A percentile compares a stretch with the other conserved stretches of the same genome.
Conservation (phyloP, 2,113 vertebrate genomes). For the Gulo gulo region DNA sequence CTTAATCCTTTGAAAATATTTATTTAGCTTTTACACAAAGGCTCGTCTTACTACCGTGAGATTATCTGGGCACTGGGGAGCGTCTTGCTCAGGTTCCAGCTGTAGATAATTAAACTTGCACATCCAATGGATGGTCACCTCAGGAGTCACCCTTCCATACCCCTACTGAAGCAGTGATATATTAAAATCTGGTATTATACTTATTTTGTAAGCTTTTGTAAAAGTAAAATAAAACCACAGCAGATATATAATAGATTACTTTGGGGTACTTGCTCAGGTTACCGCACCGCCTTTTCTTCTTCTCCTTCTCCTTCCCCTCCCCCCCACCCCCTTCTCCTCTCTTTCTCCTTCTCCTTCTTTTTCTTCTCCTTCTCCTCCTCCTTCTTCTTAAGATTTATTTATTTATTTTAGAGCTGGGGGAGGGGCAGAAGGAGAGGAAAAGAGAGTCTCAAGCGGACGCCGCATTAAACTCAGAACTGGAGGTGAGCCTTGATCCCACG, state of each 20-base stretch:
- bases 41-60: constrained; percentile 22
- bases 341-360: too few relatives aligned
- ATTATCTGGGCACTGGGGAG: not conserved
- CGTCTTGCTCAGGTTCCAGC: not conserved
- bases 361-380: not conserved
- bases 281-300: not conserved
- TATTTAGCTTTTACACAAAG: constrained; percentile 42
- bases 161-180: not conserved
- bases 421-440: not conserved
- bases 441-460: not conserved
- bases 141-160: not conserved
- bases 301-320: not conserved
- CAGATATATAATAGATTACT: not conserved
- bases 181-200: constrained; percentile 29
- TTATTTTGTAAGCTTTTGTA: not conserved
- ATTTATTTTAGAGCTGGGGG: not conserved
- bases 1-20: constrained; percentile 67
- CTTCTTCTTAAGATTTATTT: not conserved
- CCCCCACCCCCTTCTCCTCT: too few relatives aligned
- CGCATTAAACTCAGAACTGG: not conserved
- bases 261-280: not conserved
- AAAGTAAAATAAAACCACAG: not conserved
- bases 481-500: not conserved
- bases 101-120: constrained; percentile 5
- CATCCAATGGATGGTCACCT: too few relatives aligned